A percentile compares a stretch with the other conserved stretches of the same genome.
These are phyloP conservation scores for Ophthalmolycus amberensis DNA, from an alignment of 2,113 vertebrate species.

Conservation along the genomic window DNA sequence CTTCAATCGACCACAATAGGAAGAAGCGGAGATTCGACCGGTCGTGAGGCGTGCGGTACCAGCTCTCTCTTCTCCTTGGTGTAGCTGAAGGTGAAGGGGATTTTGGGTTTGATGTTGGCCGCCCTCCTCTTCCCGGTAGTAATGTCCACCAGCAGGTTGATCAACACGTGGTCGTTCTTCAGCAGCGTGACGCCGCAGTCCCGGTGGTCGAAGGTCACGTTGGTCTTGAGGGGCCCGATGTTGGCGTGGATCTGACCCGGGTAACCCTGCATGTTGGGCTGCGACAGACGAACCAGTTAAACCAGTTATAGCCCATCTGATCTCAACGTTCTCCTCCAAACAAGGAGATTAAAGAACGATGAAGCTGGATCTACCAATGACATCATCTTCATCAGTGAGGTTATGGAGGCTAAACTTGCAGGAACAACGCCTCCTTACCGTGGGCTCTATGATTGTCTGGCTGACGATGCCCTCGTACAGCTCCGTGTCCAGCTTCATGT, in stretches of 20 bases:
- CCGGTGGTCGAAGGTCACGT: slow-evolving; percentile 72
- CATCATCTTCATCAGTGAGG: too few species aligned
- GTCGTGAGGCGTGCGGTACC: slow-evolving; percentile 34
- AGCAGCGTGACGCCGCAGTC: slow-evolving; percentile 73
- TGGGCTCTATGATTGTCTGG: slow-evolving; percentile 72
- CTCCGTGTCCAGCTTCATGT: slow-evolving; percentile 64
- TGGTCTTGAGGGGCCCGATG: slow-evolving; percentile 70
- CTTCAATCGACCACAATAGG: neutral
- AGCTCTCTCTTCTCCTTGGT: slow-evolving; percentile 72
- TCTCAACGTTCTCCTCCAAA: neutral
- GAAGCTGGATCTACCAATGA: too few species aligned
- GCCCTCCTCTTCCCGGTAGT: slow-evolving; percentile 55
- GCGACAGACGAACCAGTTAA: neutral
- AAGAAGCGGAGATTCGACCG: neutral
- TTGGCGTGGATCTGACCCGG: slow-evolving; percentile 77
- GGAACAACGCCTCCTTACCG: slow-evolving; percentile 31
- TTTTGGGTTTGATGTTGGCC: slow-evolving; percentile 76
- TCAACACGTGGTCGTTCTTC: slow-evolving; percentile 77
- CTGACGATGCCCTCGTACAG: slow-evolving; percentile 77
- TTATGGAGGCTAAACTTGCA: too few species aligned
- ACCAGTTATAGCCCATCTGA: neutral
- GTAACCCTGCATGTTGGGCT: slow-evolving; percentile 51
- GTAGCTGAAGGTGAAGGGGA: slow-evolving; percentile 78
- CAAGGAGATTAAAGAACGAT: too few species aligned
- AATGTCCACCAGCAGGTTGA: slow-evolving; percentile 71